A percentile compares a stretch with the other conserved stretches of the same genome.
phyloP scores from a whole-genome alignment of 2,888 invertebrate genomes.

The Macrostomum cliftonense region DNA sequence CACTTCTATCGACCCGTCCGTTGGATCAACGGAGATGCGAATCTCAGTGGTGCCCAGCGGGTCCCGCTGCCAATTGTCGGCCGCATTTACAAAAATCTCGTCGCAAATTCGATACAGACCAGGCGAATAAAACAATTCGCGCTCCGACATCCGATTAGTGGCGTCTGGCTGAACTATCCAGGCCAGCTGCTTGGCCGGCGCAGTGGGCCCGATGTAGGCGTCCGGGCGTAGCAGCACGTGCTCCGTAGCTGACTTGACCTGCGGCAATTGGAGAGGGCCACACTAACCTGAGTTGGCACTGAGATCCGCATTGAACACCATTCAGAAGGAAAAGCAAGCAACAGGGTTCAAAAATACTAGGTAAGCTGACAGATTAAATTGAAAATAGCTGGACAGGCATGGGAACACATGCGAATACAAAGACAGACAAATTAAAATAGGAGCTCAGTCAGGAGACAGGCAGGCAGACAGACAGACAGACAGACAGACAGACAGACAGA shows the following conservation, averaged over 20 bases:
- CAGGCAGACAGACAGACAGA: too few species aligned
- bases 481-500: too few species aligned
- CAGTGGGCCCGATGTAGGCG: conserved; percentile 71
- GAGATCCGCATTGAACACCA: too few species aligned
- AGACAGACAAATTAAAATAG: too few species aligned
- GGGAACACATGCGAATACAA: too few species aligned
- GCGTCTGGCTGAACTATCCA: conserved; percentile 68
- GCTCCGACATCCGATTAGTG: conserved; percentile 52
- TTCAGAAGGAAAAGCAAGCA: too few species aligned
- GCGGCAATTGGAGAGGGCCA: too few species aligned
- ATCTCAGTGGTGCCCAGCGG: conserved; percentile 62
- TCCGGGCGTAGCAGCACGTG: conserved; percentile 92
- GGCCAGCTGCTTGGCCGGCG: conserved; percentile 47
- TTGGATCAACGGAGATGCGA: conserved; percentile 61
- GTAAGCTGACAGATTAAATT: too few species aligned
- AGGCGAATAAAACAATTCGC: conserved; percentile 75
- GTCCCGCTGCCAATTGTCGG: conserved; percentile 89
- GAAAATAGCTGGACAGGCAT: too few species aligned
- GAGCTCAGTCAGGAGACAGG: too few species aligned
- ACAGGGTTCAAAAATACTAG: too few species aligned
- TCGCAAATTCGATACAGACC: conserved; percentile 97
- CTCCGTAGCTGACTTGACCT: conserved; percentile 90
- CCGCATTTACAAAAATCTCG: conserved; percentile 95
- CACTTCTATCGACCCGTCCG: conserved; percentile 68
- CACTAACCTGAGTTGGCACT: too few species aligned